Evolutionary conservation across 2,888 invertebrate genomes (phyloP), one percentile per base, ranked within the genome.

Genomic region (Eristalis pertinax): DNA sequence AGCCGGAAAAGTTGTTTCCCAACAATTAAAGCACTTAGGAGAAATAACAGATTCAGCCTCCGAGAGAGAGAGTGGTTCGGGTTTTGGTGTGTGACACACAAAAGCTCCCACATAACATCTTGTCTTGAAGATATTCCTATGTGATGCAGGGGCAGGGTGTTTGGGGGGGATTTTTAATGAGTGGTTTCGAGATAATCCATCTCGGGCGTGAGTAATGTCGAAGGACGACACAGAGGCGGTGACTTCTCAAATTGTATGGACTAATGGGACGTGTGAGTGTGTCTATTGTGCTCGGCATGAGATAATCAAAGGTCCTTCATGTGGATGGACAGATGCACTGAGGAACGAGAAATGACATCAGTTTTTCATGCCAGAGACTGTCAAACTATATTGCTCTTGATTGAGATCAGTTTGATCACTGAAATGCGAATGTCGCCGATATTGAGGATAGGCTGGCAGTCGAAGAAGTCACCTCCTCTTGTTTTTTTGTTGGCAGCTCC

Each of bases 21-120:
- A 72, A 77, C 77, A 77, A 70, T 77, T 63, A 58, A 70, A 70
- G 29, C 77, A 77, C 77, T 77, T 77, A 70, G 38, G 77, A 26
- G 63, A 67, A 60, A 67, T 41, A 69, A 65, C 67, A 60, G 41
- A 50, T 19, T 50, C 50, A 50, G 19, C 50, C 50, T 50, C 19
- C 43, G 4, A 10, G 10, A 35, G 29, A 32, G 35, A 35, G 35
- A 29, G 35, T 10, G 35, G 35, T 1, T 8, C 1, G 32, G 11
- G 35, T 13, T 1, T 10, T 10, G 38, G 19, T 43, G 43, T 15
- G 15, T 43, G 43, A 1, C 4, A 19, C 50, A 50, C 50, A 50
- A 50, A 19, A 50, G 50, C 19, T 22, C 50, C 8, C 19, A 19
- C 19, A 43, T 2, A 38, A 13, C 38, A 13, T 38, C 50, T 4